phyloP scores from a whole-genome alignment of 2,888 invertebrate genomes.

The Thera obeliscata region DNA sequence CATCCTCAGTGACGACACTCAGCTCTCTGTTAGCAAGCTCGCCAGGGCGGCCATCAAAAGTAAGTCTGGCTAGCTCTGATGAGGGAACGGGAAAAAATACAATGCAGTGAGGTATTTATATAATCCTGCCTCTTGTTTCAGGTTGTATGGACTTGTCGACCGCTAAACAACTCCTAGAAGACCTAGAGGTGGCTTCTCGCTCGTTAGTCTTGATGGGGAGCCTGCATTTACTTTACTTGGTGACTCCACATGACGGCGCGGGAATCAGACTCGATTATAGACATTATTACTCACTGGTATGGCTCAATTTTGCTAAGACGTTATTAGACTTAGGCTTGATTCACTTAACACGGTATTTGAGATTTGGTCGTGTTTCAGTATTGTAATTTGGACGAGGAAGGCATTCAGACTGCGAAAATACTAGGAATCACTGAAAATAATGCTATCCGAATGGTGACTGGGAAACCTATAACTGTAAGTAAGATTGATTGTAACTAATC shows the following conservation, averaged over 20 bases:
- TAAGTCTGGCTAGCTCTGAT: neutral
- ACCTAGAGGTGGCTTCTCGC: conserved; percentile 89
- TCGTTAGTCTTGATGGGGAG: conserved; percentile 91
- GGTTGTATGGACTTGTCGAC: conserved; percentile 91
- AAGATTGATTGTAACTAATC: neutral
- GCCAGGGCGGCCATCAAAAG: conserved; percentile 94
- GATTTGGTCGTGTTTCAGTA: conserved; percentile 74
- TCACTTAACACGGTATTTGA: too few species aligned
- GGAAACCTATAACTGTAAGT: conserved; percentile 85
- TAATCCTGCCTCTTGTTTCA: conserved; percentile 51
- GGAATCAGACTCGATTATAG: conserved; percentile 79
- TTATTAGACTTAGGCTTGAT: neutral
- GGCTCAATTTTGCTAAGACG: conserved; percentile 39
- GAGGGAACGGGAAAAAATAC: neutral
- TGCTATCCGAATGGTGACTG: conserved; percentile 87
- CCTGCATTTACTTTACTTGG: conserved; percentile 94
- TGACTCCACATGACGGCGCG: conserved; percentile 90
- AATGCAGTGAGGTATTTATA: too few species aligned
- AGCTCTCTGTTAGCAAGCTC: conserved; percentile 86
- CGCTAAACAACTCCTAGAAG: conserved; percentile 89
- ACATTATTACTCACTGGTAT: conserved; percentile 86
- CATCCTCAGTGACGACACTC: conserved; percentile 59
- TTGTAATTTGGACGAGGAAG: conserved; percentile 85
- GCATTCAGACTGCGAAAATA: conserved; percentile 88
- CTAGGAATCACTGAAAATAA: conserved; percentile 92